These are phyloP conservation scores for Acipenser oxyrinchus DNA, from an alignment of 2,797 vertebrate species.

Conservation along the genomic window DNA sequence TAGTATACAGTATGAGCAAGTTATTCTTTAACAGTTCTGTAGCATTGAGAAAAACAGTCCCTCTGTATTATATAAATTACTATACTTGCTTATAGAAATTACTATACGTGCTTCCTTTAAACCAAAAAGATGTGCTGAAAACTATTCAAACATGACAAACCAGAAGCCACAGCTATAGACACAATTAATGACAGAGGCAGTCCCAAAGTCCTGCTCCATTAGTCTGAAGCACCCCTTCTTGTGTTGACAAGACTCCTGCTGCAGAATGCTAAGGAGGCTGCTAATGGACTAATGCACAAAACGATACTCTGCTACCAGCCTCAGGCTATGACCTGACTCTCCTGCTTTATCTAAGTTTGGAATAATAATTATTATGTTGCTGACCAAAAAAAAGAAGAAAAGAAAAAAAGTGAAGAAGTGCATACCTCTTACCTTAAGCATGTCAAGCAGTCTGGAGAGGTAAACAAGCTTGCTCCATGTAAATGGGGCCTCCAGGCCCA, in stretches of 20 bases:
- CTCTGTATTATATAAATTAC: not conserved
- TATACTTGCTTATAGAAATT: not conserved
- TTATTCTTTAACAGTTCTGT: not conserved
- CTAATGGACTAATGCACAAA: constrained; percentile 34
- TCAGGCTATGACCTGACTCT: constrained; percentile 6
- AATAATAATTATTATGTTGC: constrained; percentile 18
- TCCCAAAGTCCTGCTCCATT: constrained; percentile 37
- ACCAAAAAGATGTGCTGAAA: constrained; percentile 15
- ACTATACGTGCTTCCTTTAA: constrained; percentile 29
- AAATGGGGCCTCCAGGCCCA: not conserved
- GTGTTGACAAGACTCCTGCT: constrained; percentile 26
- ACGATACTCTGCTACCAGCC: constrained; percentile 20
- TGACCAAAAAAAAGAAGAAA: constrained; percentile 18
- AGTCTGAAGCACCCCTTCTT: constrained; percentile 34
- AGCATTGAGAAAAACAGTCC: not conserved
- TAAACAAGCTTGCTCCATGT: not conserved
- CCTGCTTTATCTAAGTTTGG: constrained; percentile 15
- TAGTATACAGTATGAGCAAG: not conserved
- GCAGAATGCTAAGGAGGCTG: constrained; percentile 30
- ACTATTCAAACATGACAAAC: constrained; percentile 19
- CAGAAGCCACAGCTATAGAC: constrained; percentile 16
- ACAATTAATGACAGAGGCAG: constrained; percentile 28
- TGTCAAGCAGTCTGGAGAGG: constrained; percentile 1
- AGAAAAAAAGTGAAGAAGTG: not conserved
- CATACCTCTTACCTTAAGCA: constrained; percentile 11